These are phyloP conservation scores for Vanacampus margaritifer DNA, from an alignment of 2,113 vertebrate species.

Conservation along the genomic window DNA sequence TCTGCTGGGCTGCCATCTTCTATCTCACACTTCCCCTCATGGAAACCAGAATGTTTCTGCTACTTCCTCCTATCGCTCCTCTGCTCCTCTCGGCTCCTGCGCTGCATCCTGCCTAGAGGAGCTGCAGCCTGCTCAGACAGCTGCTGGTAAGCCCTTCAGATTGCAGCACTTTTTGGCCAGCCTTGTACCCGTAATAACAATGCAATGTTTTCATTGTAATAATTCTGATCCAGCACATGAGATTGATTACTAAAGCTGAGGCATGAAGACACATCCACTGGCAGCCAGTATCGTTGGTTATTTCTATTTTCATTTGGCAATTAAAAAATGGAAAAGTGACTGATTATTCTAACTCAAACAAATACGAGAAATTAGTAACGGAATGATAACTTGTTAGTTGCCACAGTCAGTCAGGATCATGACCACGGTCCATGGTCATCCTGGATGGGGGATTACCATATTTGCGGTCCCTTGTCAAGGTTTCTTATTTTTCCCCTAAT, in stretches of 20 bases:
- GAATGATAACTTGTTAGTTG: neutral
- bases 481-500: conserved; percentile 15
- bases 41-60: conserved; percentile 63
- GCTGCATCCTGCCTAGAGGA: conserved; percentile 81
- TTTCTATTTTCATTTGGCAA: neutral
- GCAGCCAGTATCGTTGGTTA: neutral
- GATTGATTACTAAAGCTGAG: neutral
- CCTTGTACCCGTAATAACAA: neutral
- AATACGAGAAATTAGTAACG: neutral
- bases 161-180: conserved; percentile 7
- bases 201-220: neutral
- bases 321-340: neutral
- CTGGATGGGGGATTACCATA: conserved; percentile 2
- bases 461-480: no score
- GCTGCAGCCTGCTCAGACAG: conserved; percentile 76
- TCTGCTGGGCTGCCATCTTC: conserved; percentile 87
- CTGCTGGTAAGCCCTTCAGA: conserved; percentile 81
- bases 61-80: conserved; percentile 54
- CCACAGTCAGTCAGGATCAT: neutral
- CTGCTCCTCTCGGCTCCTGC: conserved; percentile 47
- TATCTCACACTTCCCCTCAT: conserved; percentile 78
- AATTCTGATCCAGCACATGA: neutral
- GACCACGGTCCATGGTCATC: conserved; percentile 1
- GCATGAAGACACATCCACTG: conserved; percentile 11
- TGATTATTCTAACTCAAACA: no score